phyloP scores from a whole-genome alignment of 2,888 invertebrate genomes.

The Deilephila elpenor region DNA sequence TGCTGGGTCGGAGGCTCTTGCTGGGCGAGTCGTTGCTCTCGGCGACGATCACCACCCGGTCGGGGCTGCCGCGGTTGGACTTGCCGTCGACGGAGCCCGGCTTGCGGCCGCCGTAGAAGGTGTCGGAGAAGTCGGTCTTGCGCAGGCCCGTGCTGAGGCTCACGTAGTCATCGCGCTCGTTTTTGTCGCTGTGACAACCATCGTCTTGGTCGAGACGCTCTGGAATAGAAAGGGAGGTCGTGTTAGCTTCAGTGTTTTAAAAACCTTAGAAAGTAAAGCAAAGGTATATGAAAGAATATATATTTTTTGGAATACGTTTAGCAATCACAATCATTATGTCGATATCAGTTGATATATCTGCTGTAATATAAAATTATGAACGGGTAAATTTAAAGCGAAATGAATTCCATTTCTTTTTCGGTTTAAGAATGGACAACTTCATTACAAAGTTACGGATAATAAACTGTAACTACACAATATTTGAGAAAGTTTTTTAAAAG shows the following conservation, averaged over 20 bases:
- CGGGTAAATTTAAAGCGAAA: too few relatives aligned
- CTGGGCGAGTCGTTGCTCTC: conserved; percentile 77
- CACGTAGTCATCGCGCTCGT: conserved; percentile 84
- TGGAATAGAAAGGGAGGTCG: conserved; percentile 60
- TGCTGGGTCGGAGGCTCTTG: conserved; percentile 70
- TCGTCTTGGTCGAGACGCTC: conserved; percentile 87
- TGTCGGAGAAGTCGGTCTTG: conserved; percentile 88
- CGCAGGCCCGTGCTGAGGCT: conserved; percentile 88
- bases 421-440: too few relatives aligned
- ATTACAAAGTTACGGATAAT: too few relatives aligned
- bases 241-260: background rate
- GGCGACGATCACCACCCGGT: conserved; percentile 64
- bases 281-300: background rate
- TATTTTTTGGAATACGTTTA: too few relatives aligned
- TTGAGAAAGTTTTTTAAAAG: too few relatives aligned
- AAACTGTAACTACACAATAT: too few relatives aligned
- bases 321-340: too few relatives aligned
- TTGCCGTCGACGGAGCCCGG: conserved; percentile 70
- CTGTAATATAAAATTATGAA: too few relatives aligned
- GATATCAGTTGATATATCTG: too few relatives aligned
- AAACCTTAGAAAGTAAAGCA: background rate
- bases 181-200: conserved; percentile 72
- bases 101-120: conserved; percentile 85
- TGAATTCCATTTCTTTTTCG: too few relatives aligned
- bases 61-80: conserved; percentile 73